Evolutionary conservation across 2,113 vertebrate species (phyloP).

Genomic region (Rhipidura dahli): DNA sequence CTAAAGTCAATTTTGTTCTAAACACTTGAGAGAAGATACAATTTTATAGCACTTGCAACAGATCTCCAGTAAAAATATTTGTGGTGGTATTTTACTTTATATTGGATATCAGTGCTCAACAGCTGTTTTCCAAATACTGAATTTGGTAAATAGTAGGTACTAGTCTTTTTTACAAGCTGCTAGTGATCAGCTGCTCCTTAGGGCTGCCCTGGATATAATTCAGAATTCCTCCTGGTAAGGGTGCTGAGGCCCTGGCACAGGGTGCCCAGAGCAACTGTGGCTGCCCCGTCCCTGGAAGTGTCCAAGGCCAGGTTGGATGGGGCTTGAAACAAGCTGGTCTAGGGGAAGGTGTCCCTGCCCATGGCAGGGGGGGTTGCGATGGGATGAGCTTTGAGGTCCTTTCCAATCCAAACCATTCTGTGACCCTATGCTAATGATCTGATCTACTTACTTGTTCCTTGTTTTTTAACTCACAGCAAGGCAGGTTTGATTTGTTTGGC

Average conservation of each 20-base stretch:
- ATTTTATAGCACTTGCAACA: background rate
- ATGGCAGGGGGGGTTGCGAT: background rate
- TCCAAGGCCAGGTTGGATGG: accelerated
- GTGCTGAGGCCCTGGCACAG: background rate
- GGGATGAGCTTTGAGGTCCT: background rate
- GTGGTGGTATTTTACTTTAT: background rate
- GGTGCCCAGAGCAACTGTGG: background rate
- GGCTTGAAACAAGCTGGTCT: background rate
- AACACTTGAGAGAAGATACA: background rate
- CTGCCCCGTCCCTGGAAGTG: background rate
- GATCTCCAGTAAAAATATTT: background rate
- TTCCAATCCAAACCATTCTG: background rate
- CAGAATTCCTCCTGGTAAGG: background rate
- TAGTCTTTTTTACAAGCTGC: background rate
- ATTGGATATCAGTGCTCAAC: background rate
- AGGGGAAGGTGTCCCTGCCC: background rate
- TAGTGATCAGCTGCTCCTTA: background rate
- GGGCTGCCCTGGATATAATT: background rate
- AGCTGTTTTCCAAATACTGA: background rate
- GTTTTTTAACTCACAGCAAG: background rate
- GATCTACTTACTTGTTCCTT: background rate
- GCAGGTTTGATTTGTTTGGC: background rate
- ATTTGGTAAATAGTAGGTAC: background rate
- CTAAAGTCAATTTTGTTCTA: background rate
- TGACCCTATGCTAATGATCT: background rate